Base-by-base conservation (phyloP, 2,797 vertebrate species). In the Sphenopsis melanotis region DNA sequence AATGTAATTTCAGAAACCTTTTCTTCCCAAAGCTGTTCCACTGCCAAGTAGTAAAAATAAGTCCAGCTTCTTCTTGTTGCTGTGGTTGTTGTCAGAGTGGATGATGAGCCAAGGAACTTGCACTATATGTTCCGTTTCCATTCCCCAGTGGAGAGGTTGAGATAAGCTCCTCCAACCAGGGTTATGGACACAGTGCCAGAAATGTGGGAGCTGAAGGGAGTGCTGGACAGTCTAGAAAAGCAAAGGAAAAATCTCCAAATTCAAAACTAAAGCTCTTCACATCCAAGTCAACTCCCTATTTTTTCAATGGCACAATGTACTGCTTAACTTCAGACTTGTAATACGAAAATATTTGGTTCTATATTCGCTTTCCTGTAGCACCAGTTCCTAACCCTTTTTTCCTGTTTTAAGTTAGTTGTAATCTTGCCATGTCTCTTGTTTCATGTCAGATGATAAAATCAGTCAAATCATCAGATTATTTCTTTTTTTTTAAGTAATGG, bases 41-140 rank as follows among this genome's bases (percentile, higher is more conserved):
- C 44, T 78, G 88, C 87, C 94, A 94, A 95, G 76, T 52, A 85
- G 86, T 87, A 94, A 92, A 95, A 96, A 61, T 71, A 85, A 89
- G 86, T 72, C 60, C 88, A 93, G 75, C 82, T 90, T 66, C 94
- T 95, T 94, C 32, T 88, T 92, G 81, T 91, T 92, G 68, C 69
- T 72, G 84, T 75, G 72, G 42, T 65, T 69, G 88, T 44, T 93
- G 91, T 95, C 89, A 95, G 81, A 89, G 66, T 0, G 0, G 55
- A 63, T 29, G 68, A 81, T 26, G 75, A 93, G 94, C 94, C 96
- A 95, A 90, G 65, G 78, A 96, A 85, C 90, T 95, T 78, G 91
- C 88, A 96, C 93, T 96, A 78, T 95, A 87, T 93, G 91, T 94
- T 95, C 95, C 94, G 47, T 92, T 94, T 92, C 91, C 61, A 95